phyloP scores from a whole-genome alignment of 2,888 invertebrate genomes.

The Gibbula magus region DNA sequence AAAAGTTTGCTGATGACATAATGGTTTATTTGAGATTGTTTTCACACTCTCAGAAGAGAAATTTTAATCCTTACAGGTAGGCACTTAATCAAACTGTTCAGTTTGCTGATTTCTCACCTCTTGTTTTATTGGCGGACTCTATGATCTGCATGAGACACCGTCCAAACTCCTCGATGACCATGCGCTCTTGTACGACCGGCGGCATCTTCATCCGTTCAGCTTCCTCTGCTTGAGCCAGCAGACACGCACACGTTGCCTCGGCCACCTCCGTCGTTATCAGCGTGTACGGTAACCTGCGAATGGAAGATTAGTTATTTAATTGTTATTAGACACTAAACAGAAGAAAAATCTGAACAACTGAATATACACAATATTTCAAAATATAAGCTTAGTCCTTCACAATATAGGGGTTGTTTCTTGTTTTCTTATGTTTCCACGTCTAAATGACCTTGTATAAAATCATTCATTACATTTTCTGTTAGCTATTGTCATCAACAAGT shows the following conservation, averaged over 20 bases:
- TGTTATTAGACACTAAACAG: too few relatives aligned
- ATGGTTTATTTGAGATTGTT: too few relatives aligned
- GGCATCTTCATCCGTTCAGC: slow-evolving; percentile 82
- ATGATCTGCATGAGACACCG: slow-evolving; percentile 95
- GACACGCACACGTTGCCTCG: slow-evolving; percentile 95
- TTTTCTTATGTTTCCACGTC: too few relatives aligned
- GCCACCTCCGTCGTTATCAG: slow-evolving; percentile 96
- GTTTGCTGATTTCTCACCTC: slow-evolving; percentile 48
- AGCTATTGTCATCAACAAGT: too few relatives aligned
- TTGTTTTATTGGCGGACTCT: slow-evolving; percentile 80
- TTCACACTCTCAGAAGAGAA: too few relatives aligned
- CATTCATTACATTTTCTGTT: too few relatives aligned
- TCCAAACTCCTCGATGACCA: slow-evolving; percentile 95
- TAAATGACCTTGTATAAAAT: too few relatives aligned
- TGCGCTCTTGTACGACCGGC: slow-evolving; percentile 81
- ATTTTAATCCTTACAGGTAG: neutral
- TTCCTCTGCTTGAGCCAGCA: slow-evolving; percentile 94
- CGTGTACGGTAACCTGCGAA: slow-evolving; percentile 85
- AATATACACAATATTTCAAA: too few relatives aligned
- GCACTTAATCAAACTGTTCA: too few relatives aligned
- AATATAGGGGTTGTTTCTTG: too few relatives aligned
- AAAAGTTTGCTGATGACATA: too few relatives aligned
- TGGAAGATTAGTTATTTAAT: neutral
- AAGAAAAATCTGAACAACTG: neutral
- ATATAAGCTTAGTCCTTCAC: too few relatives aligned